Percentiles rank a stretch among this genome's conserved stretches.
These are phyloP conservation scores for Atta cephalotes DNA, from an alignment of 1,140 invertebrate species.

Conservation along the genomic window DNA sequence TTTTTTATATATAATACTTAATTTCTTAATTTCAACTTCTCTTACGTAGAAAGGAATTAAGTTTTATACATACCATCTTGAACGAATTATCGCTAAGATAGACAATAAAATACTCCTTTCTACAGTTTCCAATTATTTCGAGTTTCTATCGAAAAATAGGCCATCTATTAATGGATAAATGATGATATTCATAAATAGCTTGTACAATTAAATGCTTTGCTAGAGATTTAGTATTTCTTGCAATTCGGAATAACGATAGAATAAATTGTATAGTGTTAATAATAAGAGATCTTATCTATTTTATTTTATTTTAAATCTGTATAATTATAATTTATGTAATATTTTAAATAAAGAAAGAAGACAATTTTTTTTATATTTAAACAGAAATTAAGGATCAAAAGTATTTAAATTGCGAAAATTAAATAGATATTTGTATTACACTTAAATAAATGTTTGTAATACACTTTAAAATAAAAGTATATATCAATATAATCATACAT, in stretches of 20 bases:
- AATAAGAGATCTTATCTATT: not conserved
- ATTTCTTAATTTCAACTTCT: not conserved
- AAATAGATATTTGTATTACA: not conserved
- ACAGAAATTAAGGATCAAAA: not conserved
- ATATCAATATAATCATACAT: not conserved
- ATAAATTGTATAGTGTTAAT: not conserved
- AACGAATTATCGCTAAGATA: not conserved
- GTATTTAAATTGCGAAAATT: not conserved
- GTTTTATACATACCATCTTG: not conserved
- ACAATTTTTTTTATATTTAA: not conserved
- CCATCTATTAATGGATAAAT: conserved; percentile 4
- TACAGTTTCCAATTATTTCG: conserved; percentile 18
- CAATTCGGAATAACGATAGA: not conserved
- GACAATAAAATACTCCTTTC: not conserved
- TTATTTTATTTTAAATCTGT: conserved; percentile 1
- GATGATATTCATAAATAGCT: not conserved
- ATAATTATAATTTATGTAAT: not conserved
- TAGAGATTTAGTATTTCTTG: not conserved
- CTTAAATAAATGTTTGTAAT: not conserved
- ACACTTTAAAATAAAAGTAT: not conserved
- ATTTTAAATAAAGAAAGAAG: not conserved
- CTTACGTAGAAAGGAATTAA: not conserved
- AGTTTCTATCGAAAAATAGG: not conserved
- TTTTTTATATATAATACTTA: not conserved
- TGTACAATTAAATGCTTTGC: not conserved